Conservation (phyloP, 1,140 invertebrate genomes). For the Drosophila aff. region DNA sequence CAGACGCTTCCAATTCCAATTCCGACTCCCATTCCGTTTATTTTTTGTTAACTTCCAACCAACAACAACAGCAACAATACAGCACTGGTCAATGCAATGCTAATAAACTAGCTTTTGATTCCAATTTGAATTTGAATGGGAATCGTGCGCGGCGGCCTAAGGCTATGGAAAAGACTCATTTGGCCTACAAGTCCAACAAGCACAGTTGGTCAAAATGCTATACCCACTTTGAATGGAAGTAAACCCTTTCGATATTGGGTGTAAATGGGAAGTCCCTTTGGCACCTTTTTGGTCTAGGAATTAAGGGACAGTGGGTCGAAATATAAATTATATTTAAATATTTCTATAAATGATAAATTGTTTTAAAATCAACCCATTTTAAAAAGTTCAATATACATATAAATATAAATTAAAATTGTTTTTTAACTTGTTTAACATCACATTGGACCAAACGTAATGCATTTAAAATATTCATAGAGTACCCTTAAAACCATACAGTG, state of each 20-base stretch:
- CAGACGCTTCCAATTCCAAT: slow-evolving; percentile 30
- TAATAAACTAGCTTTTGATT: slow-evolving; percentile 59
- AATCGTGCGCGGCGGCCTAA: slow-evolving; percentile 52
- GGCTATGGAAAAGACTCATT: slow-evolving; percentile 65
- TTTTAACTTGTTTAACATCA: no score
- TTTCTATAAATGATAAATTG: no score
- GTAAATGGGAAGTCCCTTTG: neutral
- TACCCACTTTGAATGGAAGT: neutral
- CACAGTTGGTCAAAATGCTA: slow-evolving; percentile 16
- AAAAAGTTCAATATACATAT: no score
- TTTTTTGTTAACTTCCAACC: slow-evolving; percentile 19
- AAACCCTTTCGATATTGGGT: neutral
- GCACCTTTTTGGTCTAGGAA: neutral
- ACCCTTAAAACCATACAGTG: neutral
- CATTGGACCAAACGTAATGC: neutral
- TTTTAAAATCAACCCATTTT: no score
- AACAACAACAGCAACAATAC: slow-evolving; percentile 11
- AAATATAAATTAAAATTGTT: no score
- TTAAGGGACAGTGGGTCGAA: neutral
- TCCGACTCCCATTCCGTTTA: slow-evolving; percentile 36
- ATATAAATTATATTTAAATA: no score
- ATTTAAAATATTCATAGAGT: neutral
- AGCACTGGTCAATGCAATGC: slow-evolving; percentile 62
- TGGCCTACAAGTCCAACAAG: slow-evolving; percentile 60
- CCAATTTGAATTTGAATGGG: slow-evolving; percentile 65